Evolutionary conservation across 1,140 invertebrate species (phyloP).

Genomic region (Oscheius sp.): DNA sequence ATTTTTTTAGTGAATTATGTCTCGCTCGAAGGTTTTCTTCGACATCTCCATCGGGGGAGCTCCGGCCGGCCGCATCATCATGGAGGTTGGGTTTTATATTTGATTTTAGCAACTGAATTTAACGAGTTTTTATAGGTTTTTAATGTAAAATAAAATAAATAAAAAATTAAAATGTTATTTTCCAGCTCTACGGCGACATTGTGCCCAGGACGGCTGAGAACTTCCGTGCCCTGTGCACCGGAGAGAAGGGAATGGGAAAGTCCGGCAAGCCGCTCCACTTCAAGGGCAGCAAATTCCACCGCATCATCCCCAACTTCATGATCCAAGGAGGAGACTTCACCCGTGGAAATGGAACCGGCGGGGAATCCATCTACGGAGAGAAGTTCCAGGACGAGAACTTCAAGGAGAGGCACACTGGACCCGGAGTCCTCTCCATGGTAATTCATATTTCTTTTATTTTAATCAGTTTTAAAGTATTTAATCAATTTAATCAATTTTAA

Average conservation of each 20-base stretch:
- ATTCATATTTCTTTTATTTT: not conserved
- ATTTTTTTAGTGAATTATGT: slow-evolving; percentile 25
- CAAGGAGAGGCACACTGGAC: slow-evolving; percentile 82
- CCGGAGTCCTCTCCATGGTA: slow-evolving; percentile 80
- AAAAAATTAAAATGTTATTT: not conserved
- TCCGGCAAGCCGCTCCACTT: slow-evolving; percentile 64
- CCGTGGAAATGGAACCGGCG: slow-evolving; percentile 85
- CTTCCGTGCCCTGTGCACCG: slow-evolving; percentile 66
- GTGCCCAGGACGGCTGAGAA: slow-evolving; percentile 66
- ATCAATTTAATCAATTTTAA: not conserved
- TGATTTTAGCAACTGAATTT: no score
- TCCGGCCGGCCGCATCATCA: slow-evolving; percentile 78
- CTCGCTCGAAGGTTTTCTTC: slow-evolving; percentile 72
- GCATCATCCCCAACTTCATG: slow-evolving; percentile 98
- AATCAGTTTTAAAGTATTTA: not conserved
- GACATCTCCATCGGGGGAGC: slow-evolving; percentile 79
- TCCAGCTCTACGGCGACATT: slow-evolving; percentile 49
- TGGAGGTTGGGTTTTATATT: slow-evolving; percentile 72
- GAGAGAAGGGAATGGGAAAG: slow-evolving; percentile 64
- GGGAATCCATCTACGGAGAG: slow-evolving; percentile 91
- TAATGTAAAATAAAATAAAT: not conserved
- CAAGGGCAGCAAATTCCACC: slow-evolving; percentile 64
- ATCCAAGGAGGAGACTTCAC: slow-evolving; percentile 93
- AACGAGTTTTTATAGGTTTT: no score
- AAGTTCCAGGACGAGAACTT: slow-evolving; percentile 91